Evolutionary conservation across 2,888 invertebrate genomes (phyloP), one percentile per base, ranked within the genome.

Genomic region (Drosophila koepferae): DNA sequence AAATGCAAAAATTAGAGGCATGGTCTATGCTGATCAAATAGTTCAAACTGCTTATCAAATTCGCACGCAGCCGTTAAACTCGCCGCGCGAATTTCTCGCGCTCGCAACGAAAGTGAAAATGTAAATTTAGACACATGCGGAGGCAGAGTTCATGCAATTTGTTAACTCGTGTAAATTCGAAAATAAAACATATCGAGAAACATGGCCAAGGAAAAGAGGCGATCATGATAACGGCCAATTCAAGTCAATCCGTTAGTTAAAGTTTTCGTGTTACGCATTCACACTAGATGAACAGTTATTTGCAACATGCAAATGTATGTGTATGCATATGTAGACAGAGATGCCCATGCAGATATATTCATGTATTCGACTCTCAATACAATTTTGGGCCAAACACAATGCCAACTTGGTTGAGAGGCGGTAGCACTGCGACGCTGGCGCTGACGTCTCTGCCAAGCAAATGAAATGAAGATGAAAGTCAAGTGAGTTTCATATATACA

Each of bases 401-500:
- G 59, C 36, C 58, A 79, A 61, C 40, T 20, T 53, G 68, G 41
- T 36, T 72, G 63, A 40, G 60, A 40, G 64, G 58, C 48, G 48
- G 43, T 23, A 62, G 54, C 48, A 53, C 34, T 20, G 49, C 40
- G 51, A 56, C 38, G 38, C 6, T 7, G 16, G 16, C 38, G 38
- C 41, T n/a, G 56, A 43, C 56, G 31, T 43, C 54, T 68, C 73
- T 56, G 75, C 75, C 60, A 44, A 68, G 62, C 66, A 73, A 86
- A 84, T 80, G 74, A 86, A 81, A 74, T 81, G 74, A 83, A 80
- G 83, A 86, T 83, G 86, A 86, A 86, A 86, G 86, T 86, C 84
- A 77, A 86, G 72, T 86, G 78, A 64, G 54, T 66, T 48, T 49
- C 48, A 36, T 38, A 66, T 51, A 36, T 12, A 69, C 58, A 54